Base-by-base conservation (phyloP, 2,797 vertebrate genomes). In the Chelmon rostratus region DNA sequence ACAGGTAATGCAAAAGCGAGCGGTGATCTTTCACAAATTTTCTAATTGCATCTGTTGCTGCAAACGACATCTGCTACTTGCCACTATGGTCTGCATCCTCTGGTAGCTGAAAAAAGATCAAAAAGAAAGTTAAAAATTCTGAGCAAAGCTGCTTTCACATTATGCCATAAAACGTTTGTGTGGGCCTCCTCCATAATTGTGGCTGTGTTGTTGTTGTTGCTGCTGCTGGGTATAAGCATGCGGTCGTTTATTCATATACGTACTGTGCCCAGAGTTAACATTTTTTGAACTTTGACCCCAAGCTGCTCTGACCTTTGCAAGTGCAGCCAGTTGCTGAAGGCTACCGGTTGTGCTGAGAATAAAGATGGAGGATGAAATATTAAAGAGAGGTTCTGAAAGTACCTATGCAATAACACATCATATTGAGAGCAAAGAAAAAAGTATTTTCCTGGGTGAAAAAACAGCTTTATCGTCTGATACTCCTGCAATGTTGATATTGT, bases 211-310 rank as follows among this genome's bases (percentile, higher is more conserved):
- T 31, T 31, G 28, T 31, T 31, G 28, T 31, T 58, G 1, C 31
- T 54, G 47, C 54, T 47, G 0, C 47, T 57, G 37, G 4, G 10
- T 5, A 31, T 19, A 8, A 3, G 4, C 9, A 40, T 42, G 23
- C 18, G 6, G 8, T 50, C 4, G 23, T 64, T 47, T 52, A 59
- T 44, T 63, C 21, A 3, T 40, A 66, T 11, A 35, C 31, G 28
- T 37, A 0, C 37, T 46, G 31, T 44, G 25, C 9, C 37, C 18
- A 47, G 56, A 46, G 49, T 64, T 79, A n/a, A 59, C 28, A 31
- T 23, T 7, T 49, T 19, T 23, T 68, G 15, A 68, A 42, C 47
- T 69, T 54, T 77, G 66, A 66, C 67, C 58, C 19, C 21, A 47
- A 69, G 4, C 19, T 68, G 10, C 19, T 2, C 10, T 61, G 35